Evolutionary conservation across 1,140 invertebrate species (phyloP), one percentile per base, ranked within the genome.

Genomic region (Camponotus pennsylvanicus): DNA sequence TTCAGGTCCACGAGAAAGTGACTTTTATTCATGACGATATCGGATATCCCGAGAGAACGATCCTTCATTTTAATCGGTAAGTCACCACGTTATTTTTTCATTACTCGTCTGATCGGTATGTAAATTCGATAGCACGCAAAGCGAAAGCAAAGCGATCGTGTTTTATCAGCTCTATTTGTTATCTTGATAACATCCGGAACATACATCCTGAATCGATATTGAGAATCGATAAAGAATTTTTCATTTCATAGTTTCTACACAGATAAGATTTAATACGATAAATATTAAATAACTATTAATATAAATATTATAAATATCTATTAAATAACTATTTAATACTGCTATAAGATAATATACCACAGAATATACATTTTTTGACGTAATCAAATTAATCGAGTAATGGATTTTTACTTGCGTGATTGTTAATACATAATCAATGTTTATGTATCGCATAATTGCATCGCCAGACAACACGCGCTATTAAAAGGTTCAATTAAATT

Each of bases 11-110:
- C 9, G n/a, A 34, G 27, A 86, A 15, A 32, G 55, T 45, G 9
- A 13, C 40, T 86, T 61, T 63, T 89, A 91, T 92, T 89, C 89
- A 94, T 94, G 93, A 93, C 91, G 88, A 90, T 84, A 75, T 87
- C 87, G 87, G 89, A 80, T 88, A 86, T 66, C 80, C 86, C 69
- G 87, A 88, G 70, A 84, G 70, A 91, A 84, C 89, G 85, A 79
- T 89, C 64, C 90, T 92, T 89, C 57, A 76, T 91, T 89, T 91
- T 5, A 87, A 91, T 89, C 86, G 91, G 87, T 92, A 64, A 88
- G 90, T 91, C 49, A 34, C 49, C 3, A 78, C 37, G 1, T 13
- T 45, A 21, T 3, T 82, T 57, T 63, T 37, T 37, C 0, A 13
- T 61, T 27, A 34, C 32, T 63, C 27, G 13, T 9, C 34, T 37